Evolutionary conservation across 2,888 invertebrate species (phyloP).

Genomic region (Apodemia hepburni): DNA sequence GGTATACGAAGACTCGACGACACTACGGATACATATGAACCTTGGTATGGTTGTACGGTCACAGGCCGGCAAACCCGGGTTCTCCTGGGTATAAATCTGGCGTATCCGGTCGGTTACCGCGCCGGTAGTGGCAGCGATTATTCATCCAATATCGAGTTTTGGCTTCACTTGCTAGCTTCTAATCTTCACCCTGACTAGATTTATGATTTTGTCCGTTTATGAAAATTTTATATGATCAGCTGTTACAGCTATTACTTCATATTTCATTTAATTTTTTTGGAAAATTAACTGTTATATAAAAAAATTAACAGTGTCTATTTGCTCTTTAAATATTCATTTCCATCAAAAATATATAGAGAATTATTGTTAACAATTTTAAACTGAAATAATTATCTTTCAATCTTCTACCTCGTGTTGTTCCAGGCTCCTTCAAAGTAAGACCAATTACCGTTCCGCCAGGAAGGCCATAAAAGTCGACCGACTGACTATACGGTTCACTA

Average conservation of each 20-base stretch:
- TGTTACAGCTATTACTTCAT: background rate
- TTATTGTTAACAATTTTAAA: too few relatives aligned
- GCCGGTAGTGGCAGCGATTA: constrained; percentile 78
- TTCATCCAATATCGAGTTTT: constrained; percentile 80
- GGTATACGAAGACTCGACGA: constrained; percentile 61
- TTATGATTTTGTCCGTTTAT: constrained; percentile 43
- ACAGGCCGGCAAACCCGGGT: constrained; percentile 36
- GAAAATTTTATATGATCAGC: constrained; percentile 13
- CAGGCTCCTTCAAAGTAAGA: too few relatives aligned
- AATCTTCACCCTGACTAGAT: constrained; percentile 72
- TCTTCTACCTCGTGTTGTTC: too few relatives aligned
- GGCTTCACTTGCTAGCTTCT: constrained; percentile 73
- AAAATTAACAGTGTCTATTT: too few relatives aligned
- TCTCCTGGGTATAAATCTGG: constrained; percentile 63
- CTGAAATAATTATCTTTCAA: too few relatives aligned
- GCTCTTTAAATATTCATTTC: too few relatives aligned
- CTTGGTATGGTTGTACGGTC: constrained; percentile 42
- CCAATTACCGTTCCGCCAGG: too few relatives aligned
- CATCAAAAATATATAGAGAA: too few relatives aligned
- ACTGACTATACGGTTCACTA: too few relatives aligned
- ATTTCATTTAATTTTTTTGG: background rate
- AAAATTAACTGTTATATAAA: too few relatives aligned
- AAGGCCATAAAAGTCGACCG: too few relatives aligned
- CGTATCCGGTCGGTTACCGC: constrained; percentile 72
- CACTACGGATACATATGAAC: constrained; percentile 48